phyloP scores from a whole-genome alignment of 2,888 invertebrate species.

The Callyntrura sp. region DNA sequence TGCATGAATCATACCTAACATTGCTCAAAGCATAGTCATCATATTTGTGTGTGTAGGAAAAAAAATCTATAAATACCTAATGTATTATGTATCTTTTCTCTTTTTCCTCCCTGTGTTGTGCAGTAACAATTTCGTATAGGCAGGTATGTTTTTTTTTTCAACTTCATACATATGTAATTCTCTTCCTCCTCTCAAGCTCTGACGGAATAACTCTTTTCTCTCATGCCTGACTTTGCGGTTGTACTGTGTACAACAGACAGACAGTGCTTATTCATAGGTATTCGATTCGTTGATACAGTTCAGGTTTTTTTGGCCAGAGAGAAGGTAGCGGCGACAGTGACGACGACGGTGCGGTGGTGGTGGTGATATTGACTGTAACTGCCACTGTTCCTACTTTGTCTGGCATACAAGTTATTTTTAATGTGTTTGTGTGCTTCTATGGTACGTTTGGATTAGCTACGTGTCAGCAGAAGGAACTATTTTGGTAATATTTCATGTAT shows the following conservation, averaged over 20 bases:
- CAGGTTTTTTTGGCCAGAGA: not conserved
- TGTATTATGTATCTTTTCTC: conserved; percentile 30
- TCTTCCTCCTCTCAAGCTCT: conserved; percentile 13
- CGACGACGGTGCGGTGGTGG: not conserved
- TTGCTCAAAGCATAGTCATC: not conserved
- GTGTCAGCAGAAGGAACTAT: not conserved
- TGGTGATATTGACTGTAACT: not conserved
- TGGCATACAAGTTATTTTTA: not conserved
- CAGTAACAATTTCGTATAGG: conserved; percentile 19
- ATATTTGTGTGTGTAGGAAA: not conserved
- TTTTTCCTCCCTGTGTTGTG: conserved; percentile 8
- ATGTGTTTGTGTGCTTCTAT: not conserved
- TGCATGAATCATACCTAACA: conserved; percentile 6
- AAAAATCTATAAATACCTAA: conserved; percentile 26
- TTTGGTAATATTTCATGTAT: not conserved
- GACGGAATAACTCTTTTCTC: conserved; percentile 48
- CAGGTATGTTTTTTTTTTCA: too few relatives aligned
- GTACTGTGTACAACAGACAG: not conserved
- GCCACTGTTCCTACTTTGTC: not conserved
- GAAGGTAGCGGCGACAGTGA: too few relatives aligned
- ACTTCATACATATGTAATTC: not conserved
- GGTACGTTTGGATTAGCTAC: too few relatives aligned
- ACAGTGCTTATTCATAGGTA: not conserved
- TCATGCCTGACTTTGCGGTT: not conserved
- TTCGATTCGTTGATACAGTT: not conserved